Evolutionary conservation across 2,888 invertebrate species (phyloP).

Genomic region (Aporophyla lueneburgensis): DNA sequence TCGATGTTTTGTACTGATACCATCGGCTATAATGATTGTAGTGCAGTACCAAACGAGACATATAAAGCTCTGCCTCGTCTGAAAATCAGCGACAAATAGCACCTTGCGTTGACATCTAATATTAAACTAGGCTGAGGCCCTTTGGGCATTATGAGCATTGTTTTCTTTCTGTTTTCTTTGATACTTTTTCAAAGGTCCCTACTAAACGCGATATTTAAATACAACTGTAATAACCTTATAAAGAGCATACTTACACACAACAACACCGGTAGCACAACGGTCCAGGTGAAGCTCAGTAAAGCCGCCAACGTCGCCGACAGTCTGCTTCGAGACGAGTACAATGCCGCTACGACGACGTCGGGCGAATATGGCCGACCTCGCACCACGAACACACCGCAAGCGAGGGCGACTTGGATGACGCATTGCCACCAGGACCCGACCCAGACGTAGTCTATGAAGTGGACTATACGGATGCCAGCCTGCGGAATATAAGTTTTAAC

Average conservation of each 20-base stretch:
- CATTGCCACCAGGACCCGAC: constrained; percentile 97
- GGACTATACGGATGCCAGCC: constrained; percentile 95
- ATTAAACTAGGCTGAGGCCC: too few species aligned
- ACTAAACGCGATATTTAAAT: too few species aligned
- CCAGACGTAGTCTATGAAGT: constrained; percentile 96
- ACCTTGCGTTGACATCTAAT: too few species aligned
- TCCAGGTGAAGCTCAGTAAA: constrained; percentile 96
- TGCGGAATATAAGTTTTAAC: constrained; percentile 50
- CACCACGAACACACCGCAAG: constrained; percentile 96
- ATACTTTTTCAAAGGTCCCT: too few species aligned
- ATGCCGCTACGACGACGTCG: constrained; percentile 91
- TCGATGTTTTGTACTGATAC: too few species aligned
- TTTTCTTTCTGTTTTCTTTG: too few species aligned
- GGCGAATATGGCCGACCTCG: constrained; percentile 96
- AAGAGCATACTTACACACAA: constrained; percentile 92
- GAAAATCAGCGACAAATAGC: too few species aligned
- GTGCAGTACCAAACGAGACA: too few species aligned
- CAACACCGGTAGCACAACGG: constrained; percentile 95
- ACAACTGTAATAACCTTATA: too few species aligned
- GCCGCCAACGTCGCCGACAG: constrained; percentile 91
- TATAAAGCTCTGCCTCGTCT: too few species aligned
- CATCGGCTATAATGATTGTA: too few species aligned
- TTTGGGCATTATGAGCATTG: too few species aligned
- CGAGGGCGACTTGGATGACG: constrained; percentile 94
- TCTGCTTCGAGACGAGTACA: constrained; percentile 80